phyloP scores from a whole-genome alignment of 2,888 invertebrate species.

The Scaptomyza cyrtandrae region DNA sequence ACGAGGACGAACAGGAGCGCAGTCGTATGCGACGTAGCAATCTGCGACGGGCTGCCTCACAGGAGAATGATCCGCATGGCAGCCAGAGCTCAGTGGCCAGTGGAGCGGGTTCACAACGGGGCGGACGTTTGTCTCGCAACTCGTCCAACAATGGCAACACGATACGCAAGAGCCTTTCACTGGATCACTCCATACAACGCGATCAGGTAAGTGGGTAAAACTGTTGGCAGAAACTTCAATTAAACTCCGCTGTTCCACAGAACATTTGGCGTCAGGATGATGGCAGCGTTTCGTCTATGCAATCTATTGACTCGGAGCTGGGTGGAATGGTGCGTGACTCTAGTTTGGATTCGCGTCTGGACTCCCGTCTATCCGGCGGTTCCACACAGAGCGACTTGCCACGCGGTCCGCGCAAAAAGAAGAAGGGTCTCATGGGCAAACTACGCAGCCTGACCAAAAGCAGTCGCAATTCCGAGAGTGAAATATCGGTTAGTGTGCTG shows the following conservation, averaged over 20 bases:
- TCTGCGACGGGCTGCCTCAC: conserved; percentile 86
- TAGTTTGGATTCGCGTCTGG: conserved; percentile 87
- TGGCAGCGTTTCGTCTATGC: conserved; percentile 93
- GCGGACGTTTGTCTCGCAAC: conserved; percentile 79
- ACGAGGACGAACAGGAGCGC: conserved; percentile 86
- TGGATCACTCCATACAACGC: conserved; percentile 87
- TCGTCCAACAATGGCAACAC: conserved; percentile 86
- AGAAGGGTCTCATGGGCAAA: conserved; percentile 92
- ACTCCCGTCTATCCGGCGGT: conserved; percentile 92
- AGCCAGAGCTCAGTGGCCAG: conserved; percentile 82
- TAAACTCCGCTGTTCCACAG: conserved; percentile 81
- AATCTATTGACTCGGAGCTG: conserved; percentile 89
- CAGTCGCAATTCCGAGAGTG: conserved; percentile 85
- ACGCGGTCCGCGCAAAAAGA: conserved; percentile 89
- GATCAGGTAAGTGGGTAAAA: conserved; percentile 82
- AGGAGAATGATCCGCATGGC: conserved; percentile 88
- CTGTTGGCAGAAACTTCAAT: too few species aligned
- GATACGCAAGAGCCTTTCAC: conserved; percentile 89
- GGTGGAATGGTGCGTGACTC: conserved; percentile 90
- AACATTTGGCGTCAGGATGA: conserved; percentile 93
- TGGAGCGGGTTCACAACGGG: conserved; percentile 79
- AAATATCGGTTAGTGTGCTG: conserved; percentile 81
- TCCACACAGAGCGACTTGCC: conserved; percentile 94
- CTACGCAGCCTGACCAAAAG: conserved; percentile 94
- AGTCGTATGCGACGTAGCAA: conserved; percentile 84